Evolutionary conservation across 1,140 invertebrate species (phyloP).

Genomic region (Ceratosolen solmsi): DNA sequence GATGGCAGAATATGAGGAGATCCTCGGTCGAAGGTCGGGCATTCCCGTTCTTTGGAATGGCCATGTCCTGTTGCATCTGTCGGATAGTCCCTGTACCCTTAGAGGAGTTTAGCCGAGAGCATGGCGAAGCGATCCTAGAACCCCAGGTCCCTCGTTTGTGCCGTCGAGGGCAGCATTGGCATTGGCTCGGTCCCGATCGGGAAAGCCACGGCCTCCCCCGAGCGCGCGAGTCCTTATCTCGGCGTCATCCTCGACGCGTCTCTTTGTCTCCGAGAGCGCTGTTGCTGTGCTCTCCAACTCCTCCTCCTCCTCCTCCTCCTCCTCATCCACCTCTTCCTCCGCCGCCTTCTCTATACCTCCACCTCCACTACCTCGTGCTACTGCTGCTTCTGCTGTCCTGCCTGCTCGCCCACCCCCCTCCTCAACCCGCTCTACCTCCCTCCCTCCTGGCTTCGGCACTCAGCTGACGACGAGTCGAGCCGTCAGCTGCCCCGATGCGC

Average conservation of each 20-base stretch:
- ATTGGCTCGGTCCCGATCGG: background rate
- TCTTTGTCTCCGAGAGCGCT: slow-evolving; percentile 13
- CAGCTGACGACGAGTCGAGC: slow-evolving; percentile 30
- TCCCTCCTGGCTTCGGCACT: background rate
- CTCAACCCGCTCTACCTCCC: too few species aligned
- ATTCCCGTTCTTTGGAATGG: too few species aligned
- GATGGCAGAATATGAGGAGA: too few species aligned
- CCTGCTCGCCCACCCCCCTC: background rate
- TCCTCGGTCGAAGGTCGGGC: too few species aligned
- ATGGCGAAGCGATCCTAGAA: too few species aligned
- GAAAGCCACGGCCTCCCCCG: background rate
- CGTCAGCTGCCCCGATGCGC: slow-evolving; percentile 42
- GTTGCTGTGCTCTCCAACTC: slow-evolving; percentile 5
- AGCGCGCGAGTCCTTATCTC: background rate
- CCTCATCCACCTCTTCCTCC: too few species aligned
- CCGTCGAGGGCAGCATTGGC: background rate
- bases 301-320: background rate
- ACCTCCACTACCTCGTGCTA: background rate
- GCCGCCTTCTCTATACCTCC: too few species aligned
- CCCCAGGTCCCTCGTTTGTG: background rate
- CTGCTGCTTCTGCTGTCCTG: background rate
- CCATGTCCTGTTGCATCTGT: too few species aligned
- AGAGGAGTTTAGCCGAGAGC: too few species aligned
- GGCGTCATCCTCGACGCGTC: background rate
- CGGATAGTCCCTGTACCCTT: too few species aligned